Base-by-base conservation (phyloP, 2,113 vertebrate genomes). In the Ciconia boyciana region DNA sequence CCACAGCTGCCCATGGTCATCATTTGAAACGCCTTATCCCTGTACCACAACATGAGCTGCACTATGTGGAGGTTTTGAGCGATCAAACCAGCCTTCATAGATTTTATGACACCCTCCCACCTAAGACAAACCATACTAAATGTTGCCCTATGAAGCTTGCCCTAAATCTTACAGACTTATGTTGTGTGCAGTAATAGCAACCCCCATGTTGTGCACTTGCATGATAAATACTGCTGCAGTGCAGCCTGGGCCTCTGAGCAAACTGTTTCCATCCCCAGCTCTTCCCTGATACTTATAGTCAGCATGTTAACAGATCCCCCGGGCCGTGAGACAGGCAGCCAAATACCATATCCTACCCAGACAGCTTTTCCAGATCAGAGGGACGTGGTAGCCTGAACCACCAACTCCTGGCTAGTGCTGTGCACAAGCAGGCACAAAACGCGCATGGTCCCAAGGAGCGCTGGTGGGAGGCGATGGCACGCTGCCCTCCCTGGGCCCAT, bases 171-270 rank as follows among this genome's bases (percentile, higher is more conserved):
- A 10, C 43, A 34, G 34, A 1, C 26, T 54, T 9, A 18, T 2
- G 20, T 16, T 7, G 11, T 10, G 11, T 29, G 60, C 41, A 21
- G 32, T 12, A 26, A 26, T 28, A 64, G 49, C 51, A 48, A 14
- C 28, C 29, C 49, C 43, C 22, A 18, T 2, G 2, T 20, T 1
- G 2, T 6, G 25, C 58, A 2, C 49, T 13, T 1, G 8, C 20
- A 7, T 19, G 51, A 44, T 5, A 36, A 68, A 46, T 5, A 18
- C 41, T 36, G 51, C 78, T 55, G 51, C 39, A 28, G 80, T 2
- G 14, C 36, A n/a, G 24, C 36, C 19, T 28, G 22, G 16, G 17
- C 31, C 48, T 44, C 39, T 17, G 15, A 25, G 57, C 48, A 43
- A 71, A 31, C 46, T 9, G 2, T 13, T 52, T 31, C 46, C 48